These are phyloP conservation scores for Conomelus anceps DNA, from an alignment of 2,888 invertebrate genomes.

Conservation along the genomic window DNA sequence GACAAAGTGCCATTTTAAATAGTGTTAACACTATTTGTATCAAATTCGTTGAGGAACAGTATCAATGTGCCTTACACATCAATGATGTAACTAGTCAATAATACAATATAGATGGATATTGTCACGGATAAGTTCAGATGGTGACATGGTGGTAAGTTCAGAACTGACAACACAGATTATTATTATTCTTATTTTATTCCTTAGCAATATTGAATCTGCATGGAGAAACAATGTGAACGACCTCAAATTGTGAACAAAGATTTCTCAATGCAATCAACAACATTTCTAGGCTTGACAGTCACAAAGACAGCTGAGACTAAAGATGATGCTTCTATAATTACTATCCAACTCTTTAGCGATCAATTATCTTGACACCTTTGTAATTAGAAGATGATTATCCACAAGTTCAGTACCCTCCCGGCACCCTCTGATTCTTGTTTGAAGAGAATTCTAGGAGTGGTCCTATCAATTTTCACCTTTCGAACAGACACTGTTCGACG, in stretches of 20 bases:
- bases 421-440: too few relatives aligned
- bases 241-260: neutral
- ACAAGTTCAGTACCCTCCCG: neutral
- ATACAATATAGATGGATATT: too few relatives aligned
- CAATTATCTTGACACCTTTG: neutral
- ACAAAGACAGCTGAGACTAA: neutral
- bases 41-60: too few relatives aligned
- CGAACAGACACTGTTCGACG: too few relatives aligned
- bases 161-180: too few relatives aligned
- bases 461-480: neutral
- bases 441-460: neutral
- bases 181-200: neutral
- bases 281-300: neutral
- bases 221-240: neutral
- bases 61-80: too few relatives aligned
- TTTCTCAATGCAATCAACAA: neutral
- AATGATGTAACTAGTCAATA: too few relatives aligned
- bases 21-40: too few relatives aligned
- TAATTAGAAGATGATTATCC: neutral
- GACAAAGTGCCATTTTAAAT: too few relatives aligned
- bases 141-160: too few relatives aligned
- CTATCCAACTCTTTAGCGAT: neutral
- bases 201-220: neutral
- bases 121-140: too few relatives aligned
- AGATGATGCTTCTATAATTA: neutral